Conservation (phyloP, 2,888 invertebrate species). For the Tromatobia lineatoria region DNA sequence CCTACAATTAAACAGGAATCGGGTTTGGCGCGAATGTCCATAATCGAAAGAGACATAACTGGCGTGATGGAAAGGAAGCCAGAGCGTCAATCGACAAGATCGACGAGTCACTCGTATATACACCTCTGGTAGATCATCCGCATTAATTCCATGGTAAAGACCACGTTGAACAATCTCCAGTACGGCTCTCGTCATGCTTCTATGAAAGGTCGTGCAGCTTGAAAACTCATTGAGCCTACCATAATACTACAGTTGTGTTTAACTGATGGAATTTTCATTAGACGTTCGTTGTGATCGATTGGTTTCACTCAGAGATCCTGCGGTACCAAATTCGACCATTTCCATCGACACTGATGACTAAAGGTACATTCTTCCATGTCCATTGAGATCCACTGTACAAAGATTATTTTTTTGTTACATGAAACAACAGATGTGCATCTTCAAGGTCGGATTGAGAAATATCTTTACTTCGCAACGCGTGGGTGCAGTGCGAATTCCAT, state of each 20-base stretch:
- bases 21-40: not conserved
- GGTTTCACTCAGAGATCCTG: constrained; percentile 39
- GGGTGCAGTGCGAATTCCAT: constrained; percentile 52
- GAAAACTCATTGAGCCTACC: constrained; percentile 65
- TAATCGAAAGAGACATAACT: constrained; percentile 26
- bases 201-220: constrained; percentile 66
- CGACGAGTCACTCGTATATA: constrained; percentile 42
- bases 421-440: constrained; percentile 23
- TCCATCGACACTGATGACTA: not conserved
- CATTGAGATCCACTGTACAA: constrained; percentile 40
- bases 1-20: no score
- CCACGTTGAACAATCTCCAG: constrained; percentile 65
- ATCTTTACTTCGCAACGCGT: constrained; percentile 35
- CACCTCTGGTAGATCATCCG: constrained; percentile 60
- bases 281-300: constrained; percentile 62
- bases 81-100: constrained; percentile 57
- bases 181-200: constrained; percentile 52
- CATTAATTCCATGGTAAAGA: constrained; percentile 66
- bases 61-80: constrained; percentile 62
- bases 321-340: constrained; percentile 31
- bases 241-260: constrained; percentile 50
- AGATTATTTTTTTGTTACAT: constrained; percentile 18
- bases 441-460: constrained; percentile 64
- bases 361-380: not conserved
- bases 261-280: constrained; percentile 64